These are phyloP conservation scores for Metallyticus violacea DNA, from an alignment of 2,888 invertebrate genomes.

Conservation along the genomic window DNA sequence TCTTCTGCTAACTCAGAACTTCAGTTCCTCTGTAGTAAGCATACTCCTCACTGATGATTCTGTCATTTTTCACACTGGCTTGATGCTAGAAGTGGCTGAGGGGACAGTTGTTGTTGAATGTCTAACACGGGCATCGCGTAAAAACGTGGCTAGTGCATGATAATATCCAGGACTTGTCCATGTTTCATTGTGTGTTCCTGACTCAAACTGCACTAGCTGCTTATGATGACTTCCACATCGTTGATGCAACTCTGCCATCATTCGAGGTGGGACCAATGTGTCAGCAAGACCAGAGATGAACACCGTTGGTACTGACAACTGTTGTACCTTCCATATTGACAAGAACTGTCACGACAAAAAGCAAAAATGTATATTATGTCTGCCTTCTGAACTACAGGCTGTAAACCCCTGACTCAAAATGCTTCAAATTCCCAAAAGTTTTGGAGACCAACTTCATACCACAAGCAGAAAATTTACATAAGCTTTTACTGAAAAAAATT, in stretches of 20 bases:
- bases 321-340: conserved; percentile 70
- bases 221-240: conserved; percentile 74
- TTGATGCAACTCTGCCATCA: conserved; percentile 80
- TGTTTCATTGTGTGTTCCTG: conserved; percentile 92
- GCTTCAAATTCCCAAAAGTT: too few species aligned
- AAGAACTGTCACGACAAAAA: conserved; percentile 58
- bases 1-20: background rate
- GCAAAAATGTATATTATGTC: background rate
- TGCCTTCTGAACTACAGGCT: background rate
- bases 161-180: conserved; percentile 85
- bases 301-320: conserved; percentile 72
- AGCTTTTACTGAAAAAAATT: too few species aligned
- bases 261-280: conserved; percentile 81
- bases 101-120: background rate
- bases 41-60: background rate
- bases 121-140: conserved; percentile 29
- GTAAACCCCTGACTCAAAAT: background rate
- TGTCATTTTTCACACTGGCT: conserved; percentile 14
- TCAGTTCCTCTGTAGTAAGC: background rate
- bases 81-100: background rate
- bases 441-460: too few species aligned
- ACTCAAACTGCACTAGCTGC: conserved; percentile 70
- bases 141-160: conserved; percentile 33
- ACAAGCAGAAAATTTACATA: too few species aligned
- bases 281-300: conserved; percentile 88